phyloP scores from a whole-genome alignment of 2,888 invertebrate species.

The Drosophila phalerata region DNA sequence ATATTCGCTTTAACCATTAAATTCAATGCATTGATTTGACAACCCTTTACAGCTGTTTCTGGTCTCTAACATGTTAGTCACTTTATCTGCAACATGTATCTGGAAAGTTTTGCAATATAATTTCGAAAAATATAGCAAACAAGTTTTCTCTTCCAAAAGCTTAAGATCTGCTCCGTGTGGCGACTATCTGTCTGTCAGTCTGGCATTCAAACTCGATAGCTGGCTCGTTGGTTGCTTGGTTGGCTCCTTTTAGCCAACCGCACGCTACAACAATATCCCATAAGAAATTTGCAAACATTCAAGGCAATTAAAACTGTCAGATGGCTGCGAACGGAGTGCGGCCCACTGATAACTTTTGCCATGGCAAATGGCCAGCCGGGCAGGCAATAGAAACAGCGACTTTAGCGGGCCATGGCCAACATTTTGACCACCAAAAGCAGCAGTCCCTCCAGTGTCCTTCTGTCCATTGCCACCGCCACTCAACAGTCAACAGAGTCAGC shows the following conservation, averaged over 20 bases:
- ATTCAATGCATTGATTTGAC: constrained; percentile 62
- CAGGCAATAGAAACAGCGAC: constrained; percentile 19
- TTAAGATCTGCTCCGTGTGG: constrained; percentile 55
- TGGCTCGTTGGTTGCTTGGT: constrained; percentile 42
- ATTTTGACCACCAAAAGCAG: constrained; percentile 66
- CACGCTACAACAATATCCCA: constrained; percentile 70
- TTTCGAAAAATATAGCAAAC: constrained; percentile 56
- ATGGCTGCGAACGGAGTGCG: constrained; percentile 47
- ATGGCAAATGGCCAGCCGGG: constrained; percentile 68
- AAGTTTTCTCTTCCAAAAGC: constrained; percentile 63
- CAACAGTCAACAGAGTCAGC: constrained; percentile 78
- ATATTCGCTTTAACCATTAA: constrained; percentile 22
- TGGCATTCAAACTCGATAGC: constrained; percentile 46
- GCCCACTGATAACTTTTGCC: constrained; percentile 70
- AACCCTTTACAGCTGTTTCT: constrained; percentile 41
- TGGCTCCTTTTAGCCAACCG: constrained; percentile 59
- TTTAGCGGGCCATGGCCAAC: constrained; percentile 70
- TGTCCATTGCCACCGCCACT: constrained; percentile 56
- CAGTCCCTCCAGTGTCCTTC: constrained; percentile 21
- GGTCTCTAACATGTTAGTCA: constrained; percentile 36
- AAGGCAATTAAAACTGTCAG: constrained; percentile 80
- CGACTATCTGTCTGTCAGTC: constrained; percentile 26
- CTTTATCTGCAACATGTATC: constrained; percentile 72
- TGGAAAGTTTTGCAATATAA: constrained; percentile 75
- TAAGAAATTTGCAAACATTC: constrained; percentile 80